phyloP scores from a whole-genome alignment of 2,888 invertebrate species.

The Euproctis similis region DNA sequence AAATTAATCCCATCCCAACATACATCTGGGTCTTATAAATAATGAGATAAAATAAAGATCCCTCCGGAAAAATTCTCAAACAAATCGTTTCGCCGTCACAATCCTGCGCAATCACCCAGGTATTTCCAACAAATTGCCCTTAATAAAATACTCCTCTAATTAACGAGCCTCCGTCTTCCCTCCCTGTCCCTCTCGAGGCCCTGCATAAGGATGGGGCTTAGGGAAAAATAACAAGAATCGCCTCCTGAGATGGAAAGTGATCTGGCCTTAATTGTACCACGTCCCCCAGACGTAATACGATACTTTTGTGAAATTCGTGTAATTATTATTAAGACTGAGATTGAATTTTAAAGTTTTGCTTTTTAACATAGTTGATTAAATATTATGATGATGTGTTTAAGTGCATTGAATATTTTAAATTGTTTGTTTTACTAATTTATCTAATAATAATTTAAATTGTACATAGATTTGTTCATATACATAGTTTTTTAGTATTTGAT shows the following conservation, averaged over 20 bases:
- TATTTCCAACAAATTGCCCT: slow-evolving; percentile 67
- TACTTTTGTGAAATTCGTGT: slow-evolving; percentile 9
- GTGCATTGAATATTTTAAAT: neutral
- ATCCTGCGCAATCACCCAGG: slow-evolving; percentile 53
- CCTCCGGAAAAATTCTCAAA: slow-evolving; percentile 30
- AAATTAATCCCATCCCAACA: slow-evolving; percentile 4
- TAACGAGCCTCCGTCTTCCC: slow-evolving; percentile 39
- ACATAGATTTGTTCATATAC: too few relatives aligned
- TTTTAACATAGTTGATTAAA: neutral
- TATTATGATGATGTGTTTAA: neutral
- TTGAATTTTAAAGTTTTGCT: slow-evolving; percentile 10
- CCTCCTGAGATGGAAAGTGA: slow-evolving; percentile 61
- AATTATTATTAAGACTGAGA: slow-evolving; percentile 11
- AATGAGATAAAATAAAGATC: slow-evolving; percentile 23
- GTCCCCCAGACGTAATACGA: slow-evolving; percentile 17
- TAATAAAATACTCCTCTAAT: slow-evolving; percentile 70
- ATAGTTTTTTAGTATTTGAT: too few relatives aligned
- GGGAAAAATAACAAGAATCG: slow-evolving; percentile 66
- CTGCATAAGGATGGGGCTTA: slow-evolving; percentile 21
- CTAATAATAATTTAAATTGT: too few relatives aligned
- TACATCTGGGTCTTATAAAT: slow-evolving; percentile 9
- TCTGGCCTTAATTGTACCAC: slow-evolving; percentile 48
- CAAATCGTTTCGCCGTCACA: slow-evolving; percentile 39
- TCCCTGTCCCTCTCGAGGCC: slow-evolving; percentile 6
- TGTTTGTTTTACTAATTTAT: neutral